A percentile compares a stretch with the other conserved stretches of the same genome.
Evolutionary conservation across 2,888 invertebrate species (phyloP).

Genomic region (Cynaeus angustus): DNA sequence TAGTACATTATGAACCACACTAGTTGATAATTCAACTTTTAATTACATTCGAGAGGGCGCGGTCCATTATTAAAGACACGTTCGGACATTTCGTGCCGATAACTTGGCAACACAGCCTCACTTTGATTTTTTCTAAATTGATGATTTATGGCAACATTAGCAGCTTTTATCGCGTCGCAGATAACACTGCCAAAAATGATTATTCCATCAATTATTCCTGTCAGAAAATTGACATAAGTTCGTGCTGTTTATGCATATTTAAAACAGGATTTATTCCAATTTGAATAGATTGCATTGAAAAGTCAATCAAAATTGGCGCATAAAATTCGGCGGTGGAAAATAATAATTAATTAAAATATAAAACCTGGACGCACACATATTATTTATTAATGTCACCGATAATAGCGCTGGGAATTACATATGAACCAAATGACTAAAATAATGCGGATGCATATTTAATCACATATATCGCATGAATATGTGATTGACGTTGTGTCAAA

Average conservation of each 20-base stretch:
- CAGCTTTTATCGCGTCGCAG: constrained; percentile 18
- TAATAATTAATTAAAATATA: constrained; percentile 49
- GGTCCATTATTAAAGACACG: constrained; percentile 26
- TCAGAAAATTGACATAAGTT: constrained; percentile 27
- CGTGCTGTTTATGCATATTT: constrained; percentile 42
- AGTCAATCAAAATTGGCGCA: constrained; percentile 43
- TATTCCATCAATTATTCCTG: constrained; percentile 38
- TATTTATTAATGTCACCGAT: constrained; percentile 46
- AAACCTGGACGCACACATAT: constrained; percentile 43
- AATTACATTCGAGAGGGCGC: background rate
- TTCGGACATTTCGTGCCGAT: background rate
- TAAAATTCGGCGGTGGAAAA: constrained; percentile 42
- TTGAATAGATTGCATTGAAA: constrained; percentile 35
- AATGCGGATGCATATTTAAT: constrained; percentile 58
- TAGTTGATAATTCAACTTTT: constrained; percentile 9
- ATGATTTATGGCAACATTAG: constrained; percentile 11
- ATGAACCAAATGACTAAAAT: constrained; percentile 57
- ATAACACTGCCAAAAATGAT: constrained; percentile 32
- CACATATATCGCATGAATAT: constrained; percentile 56
- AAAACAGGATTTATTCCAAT: constrained; percentile 39
- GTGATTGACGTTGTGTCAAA: constrained; percentile 64
- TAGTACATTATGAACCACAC: background rate
- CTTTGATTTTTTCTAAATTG: constrained; percentile 11
- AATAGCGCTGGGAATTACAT: constrained; percentile 53
- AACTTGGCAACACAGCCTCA: background rate